Percentiles rank a stretch among this genome's conserved stretches.
Conservation (phyloP, 2,888 invertebrate species). For the Slavum lentiscoides region DNA sequence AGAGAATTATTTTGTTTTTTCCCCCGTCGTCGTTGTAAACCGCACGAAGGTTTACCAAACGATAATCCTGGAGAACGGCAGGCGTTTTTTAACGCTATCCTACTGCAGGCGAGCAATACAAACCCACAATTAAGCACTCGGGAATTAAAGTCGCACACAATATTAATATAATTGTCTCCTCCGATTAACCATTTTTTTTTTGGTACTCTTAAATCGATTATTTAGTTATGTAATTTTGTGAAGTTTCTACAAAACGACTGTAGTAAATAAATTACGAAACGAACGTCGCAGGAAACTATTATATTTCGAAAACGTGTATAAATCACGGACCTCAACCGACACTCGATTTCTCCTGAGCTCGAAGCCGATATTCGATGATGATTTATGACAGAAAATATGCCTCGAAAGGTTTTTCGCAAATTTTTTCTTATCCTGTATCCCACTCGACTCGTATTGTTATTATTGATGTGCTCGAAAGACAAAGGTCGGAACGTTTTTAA, state of each 20-base stretch:
- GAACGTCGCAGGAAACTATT: background rate
- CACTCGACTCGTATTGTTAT: too few species aligned
- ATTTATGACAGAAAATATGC: background rate
- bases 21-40: background rate
- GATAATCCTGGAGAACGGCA: background rate
- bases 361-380: background rate
- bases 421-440: background rate
- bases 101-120: background rate
- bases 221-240: background rate
- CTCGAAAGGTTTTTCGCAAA: conserved; percentile 7
- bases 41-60: background rate
- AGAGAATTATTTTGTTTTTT: background rate
- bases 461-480: too few species aligned
- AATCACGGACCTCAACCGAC: conserved; percentile 5
- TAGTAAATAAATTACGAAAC: background rate
- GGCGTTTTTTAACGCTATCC: background rate
- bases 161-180: background rate
- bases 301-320: conserved; percentile 17
- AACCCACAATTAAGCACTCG: background rate
- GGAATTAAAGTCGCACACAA: background rate
- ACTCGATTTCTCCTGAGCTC: conserved; percentile 13
- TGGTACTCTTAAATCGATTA: background rate
- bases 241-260: too few species aligned
- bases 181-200: too few species aligned
- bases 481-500: too few species aligned